phyloP scores from a whole-genome alignment of 2,888 invertebrate genomes.

The Trissolcus brochymenae region DNA sequence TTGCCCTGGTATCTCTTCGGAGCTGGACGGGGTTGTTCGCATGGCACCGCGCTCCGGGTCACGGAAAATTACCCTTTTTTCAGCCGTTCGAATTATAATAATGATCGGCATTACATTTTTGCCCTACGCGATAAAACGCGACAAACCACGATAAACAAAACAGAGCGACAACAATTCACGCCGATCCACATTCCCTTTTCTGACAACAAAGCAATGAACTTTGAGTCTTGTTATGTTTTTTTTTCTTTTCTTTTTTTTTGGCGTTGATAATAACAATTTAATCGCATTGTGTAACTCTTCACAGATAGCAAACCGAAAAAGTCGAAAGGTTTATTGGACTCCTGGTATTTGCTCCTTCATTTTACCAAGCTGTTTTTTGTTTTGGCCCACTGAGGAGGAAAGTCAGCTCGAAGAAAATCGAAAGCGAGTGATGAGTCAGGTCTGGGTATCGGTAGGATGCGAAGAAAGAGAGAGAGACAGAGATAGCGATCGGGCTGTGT shows the following conservation, averaged over 20 bases:
- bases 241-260: neutral
- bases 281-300: neutral
- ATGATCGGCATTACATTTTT: neutral
- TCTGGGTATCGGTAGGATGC: slow-evolving; percentile 15
- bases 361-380: neutral
- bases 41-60: slow-evolving; percentile 8
- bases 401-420: slow-evolving; percentile 52
- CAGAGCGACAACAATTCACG: neutral
- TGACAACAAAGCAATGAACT: neutral
- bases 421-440: slow-evolving; percentile 47
- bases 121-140: no score
- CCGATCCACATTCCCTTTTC: neutral
- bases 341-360: neutral
- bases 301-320: neutral
- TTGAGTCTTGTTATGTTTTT: neutral
- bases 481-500: slow-evolving; percentile 38
- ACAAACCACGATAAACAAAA: neutral
- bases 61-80: slow-evolving; percentile 2
- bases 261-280: neutral
- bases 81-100: neutral
- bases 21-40: slow-evolving; percentile 39
- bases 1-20: slow-evolving; percentile 64
- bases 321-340: no score
- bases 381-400: slow-evolving; percentile 38
- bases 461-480: slow-evolving; percentile 20